Evolutionary conservation across 2,113 vertebrate genomes (phyloP).

Genomic region (Pterocles gutturalis): DNA sequence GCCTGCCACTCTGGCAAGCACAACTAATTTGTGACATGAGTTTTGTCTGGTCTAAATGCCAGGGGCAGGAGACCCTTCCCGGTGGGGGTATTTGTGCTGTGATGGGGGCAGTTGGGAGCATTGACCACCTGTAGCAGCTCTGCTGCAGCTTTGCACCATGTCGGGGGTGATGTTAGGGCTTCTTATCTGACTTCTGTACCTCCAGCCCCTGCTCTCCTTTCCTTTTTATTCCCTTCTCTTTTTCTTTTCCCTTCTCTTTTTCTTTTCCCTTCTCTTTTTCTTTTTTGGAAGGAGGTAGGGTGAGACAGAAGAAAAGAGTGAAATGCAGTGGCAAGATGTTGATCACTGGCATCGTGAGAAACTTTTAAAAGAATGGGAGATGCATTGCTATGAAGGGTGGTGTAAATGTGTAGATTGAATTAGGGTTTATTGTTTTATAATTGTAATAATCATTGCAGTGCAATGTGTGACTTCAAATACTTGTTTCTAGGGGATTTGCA

Average conservation of each 20-base stretch:
- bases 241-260: too few species aligned
- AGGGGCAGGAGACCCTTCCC: background rate
- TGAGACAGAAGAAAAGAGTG: background rate
- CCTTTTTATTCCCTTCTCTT: fast-evolving
- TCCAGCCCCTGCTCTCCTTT: background rate
- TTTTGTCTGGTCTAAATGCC: background rate
- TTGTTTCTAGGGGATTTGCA: background rate
- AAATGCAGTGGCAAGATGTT: background rate
- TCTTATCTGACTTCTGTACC: background rate
- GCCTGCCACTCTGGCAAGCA: background rate
- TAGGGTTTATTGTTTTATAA: background rate
- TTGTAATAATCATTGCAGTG: background rate
- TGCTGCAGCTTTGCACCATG: background rate
- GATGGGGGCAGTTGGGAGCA: background rate
- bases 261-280: too few species aligned
- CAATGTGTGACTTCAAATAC: background rate
- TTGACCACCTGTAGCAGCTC: background rate
- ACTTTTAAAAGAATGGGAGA: background rate
- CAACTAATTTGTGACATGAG: background rate
- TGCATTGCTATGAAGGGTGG: fast-evolving
- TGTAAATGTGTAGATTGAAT: background rate
- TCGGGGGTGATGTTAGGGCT: background rate
- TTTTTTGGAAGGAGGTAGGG: too few species aligned
- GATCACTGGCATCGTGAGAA: background rate
- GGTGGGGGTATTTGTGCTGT: background rate